phyloP scores from a whole-genome alignment of 1,140 invertebrate genomes.

The Rhopalosiphum padi region DNA sequence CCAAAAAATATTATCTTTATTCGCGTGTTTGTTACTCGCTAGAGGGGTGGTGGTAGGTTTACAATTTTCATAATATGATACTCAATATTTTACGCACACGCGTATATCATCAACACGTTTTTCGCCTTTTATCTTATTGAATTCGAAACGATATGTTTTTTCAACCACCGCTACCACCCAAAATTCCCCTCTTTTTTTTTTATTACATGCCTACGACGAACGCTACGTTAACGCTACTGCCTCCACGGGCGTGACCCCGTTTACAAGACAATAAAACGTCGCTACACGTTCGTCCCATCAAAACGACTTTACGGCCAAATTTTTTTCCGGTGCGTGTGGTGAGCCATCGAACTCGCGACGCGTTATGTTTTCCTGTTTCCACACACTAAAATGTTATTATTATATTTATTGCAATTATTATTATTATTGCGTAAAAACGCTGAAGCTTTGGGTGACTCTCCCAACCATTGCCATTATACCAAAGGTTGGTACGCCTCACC shows the following conservation, averaged over 20 bases:
- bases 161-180: not conserved
- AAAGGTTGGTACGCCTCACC: not conserved
- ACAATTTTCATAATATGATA: conserved; percentile 40
- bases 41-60: not conserved
- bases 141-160: not conserved
- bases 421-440: not conserved
- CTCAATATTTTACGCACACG: conserved; percentile 28
- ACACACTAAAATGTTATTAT: not conserved
- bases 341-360: not conserved
- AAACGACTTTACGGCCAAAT: not conserved
- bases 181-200: not conserved
- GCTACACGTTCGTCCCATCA: not conserved
- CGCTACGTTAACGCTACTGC: not conserved
- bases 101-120: conserved; percentile 29
- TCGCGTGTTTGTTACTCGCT: not conserved
- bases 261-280: conserved; percentile 39
- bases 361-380: not conserved
- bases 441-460: not conserved
- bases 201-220: not conserved
- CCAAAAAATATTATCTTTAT: conserved; percentile 41
- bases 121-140: conserved; percentile 52
- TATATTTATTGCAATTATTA: not conserved
- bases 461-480: not conserved
- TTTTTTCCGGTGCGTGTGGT: not conserved
- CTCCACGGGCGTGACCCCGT: conserved; percentile 7